Conservation (phyloP, 1,140 invertebrate species). For the Psix sp. region DNA sequence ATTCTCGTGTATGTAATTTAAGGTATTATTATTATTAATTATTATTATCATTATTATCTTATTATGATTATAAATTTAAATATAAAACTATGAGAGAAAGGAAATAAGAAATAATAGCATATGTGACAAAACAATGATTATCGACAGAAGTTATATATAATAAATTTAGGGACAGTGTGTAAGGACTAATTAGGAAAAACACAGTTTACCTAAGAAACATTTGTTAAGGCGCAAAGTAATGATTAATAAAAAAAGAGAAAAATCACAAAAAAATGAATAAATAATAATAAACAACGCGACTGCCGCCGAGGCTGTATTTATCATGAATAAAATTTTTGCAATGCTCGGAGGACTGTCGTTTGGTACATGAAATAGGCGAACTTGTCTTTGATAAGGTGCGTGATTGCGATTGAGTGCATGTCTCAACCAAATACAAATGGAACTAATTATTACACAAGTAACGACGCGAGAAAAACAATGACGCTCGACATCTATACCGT, state of each 20-base stretch:
- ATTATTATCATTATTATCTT: slow-evolving; percentile 21
- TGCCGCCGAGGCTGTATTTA: slow-evolving; percentile 61
- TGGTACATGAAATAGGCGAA: slow-evolving; percentile 30
- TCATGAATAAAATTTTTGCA: slow-evolving; percentile 55
- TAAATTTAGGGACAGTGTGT: slow-evolving; percentile 34
- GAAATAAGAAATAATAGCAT: slow-evolving; percentile 3
- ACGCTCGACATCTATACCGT: no score
- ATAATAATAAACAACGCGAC: slow-evolving; percentile 16
- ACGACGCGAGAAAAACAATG: neutral
- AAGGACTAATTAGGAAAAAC: slow-evolving; percentile 36
- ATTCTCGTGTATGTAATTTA: slow-evolving; percentile 48
- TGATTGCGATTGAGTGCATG: slow-evolving; percentile 54
- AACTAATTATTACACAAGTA: slow-evolving; percentile 12
- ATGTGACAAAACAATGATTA: slow-evolving; percentile 29
- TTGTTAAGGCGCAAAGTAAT: slow-evolving; percentile 51
- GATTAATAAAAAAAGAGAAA: slow-evolving; percentile 20
- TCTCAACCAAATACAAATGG: slow-evolving; percentile 68
- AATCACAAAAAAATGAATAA: neutral
- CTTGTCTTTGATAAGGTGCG: slow-evolving; percentile 41
- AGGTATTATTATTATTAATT: slow-evolving; percentile 39
- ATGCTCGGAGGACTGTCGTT: slow-evolving; percentile 57
- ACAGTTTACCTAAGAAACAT: slow-evolving; percentile 51
- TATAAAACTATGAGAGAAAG: slow-evolving; percentile 13
- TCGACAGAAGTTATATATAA: slow-evolving; percentile 45
- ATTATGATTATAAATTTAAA: slow-evolving; percentile 39